Evolutionary conservation across 2,797 vertebrate genomes (phyloP).

Genomic region (Thripadectes ignobilis): DNA sequence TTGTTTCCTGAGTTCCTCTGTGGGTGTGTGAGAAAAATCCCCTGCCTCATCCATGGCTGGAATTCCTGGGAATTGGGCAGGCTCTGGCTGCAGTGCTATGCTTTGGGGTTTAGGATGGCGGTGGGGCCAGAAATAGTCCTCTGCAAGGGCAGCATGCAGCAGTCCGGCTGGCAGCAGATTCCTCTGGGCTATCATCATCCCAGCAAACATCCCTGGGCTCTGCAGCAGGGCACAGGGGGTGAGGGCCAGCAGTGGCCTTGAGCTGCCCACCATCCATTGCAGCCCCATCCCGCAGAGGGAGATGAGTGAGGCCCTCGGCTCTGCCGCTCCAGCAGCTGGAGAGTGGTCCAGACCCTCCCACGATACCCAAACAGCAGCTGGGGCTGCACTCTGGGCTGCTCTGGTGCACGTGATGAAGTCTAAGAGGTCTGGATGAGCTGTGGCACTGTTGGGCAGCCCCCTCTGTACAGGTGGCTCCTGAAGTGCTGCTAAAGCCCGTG

Average conservation of each 20-base stretch:
- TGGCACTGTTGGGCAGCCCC: not conserved
- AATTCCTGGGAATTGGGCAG: not conserved
- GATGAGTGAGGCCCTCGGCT: not conserved
- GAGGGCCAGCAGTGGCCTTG: not conserved
- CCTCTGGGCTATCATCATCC: not conserved
- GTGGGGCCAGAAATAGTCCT: conserved; percentile 31
- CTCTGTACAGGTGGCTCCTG: not conserved
- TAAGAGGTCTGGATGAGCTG: not conserved
- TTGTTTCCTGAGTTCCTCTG: not conserved
- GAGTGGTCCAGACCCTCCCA: not conserved
- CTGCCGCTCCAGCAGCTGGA: rapidly evolving
- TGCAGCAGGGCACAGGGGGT: rapidly evolving
- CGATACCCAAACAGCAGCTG: rapidly evolving
- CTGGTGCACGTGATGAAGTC: not conserved
- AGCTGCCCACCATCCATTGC: not conserved
- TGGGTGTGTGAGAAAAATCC: not conserved
- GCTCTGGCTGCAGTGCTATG: rapidly evolving
- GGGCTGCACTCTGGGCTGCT: not conserved
- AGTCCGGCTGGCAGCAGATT: not conserved
- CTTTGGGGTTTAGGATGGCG: not conserved
- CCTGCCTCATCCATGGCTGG: not conserved
- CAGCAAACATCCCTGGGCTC: not conserved
- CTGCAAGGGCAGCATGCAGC: not conserved
- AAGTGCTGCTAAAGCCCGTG: not conserved
- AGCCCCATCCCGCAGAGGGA: not conserved